Evolutionary conservation across 2,113 vertebrate species (phyloP).

Genomic region (Macquaria australasica): DNA sequence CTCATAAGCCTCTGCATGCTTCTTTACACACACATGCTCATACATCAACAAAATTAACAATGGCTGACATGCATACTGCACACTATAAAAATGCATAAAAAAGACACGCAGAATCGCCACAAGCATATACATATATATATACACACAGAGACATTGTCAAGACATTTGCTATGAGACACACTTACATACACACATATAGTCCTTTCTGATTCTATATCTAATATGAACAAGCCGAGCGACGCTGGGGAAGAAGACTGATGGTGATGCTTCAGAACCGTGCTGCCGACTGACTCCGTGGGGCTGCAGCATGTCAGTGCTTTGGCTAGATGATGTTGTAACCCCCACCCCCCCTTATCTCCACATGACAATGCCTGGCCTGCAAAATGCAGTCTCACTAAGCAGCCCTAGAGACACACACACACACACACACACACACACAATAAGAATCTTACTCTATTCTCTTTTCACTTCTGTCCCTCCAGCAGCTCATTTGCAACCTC

Average conservation of each 20-base stretch:
- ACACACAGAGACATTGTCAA: background rate
- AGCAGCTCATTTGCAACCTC: constrained; percentile 29
- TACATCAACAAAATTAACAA: constrained; percentile 34
- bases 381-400: constrained; percentile 33
- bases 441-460: constrained; percentile 16
- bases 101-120: background rate
- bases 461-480: constrained; percentile 22
- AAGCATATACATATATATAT: background rate
- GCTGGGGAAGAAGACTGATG: constrained; percentile 27
- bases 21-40: constrained; percentile 22
- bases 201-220: constrained; percentile 32
- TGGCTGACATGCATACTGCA: constrained; percentile 18
- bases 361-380: constrained; percentile 46
- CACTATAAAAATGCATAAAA: constrained; percentile 27
- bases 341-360: constrained; percentile 15
- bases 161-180: constrained; percentile 7
- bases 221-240: constrained; percentile 19
- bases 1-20: constrained; percentile 36
- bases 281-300: constrained; percentile 59
- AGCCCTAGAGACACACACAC: constrained; percentile 27
- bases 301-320: constrained; percentile 58
- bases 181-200: background rate
- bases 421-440: constrained; percentile 11
- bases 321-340: constrained; percentile 49
- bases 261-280: constrained; percentile 51